Conservation (phyloP, 2,797 vertebrate species). For the Sebastes minor region DNA sequence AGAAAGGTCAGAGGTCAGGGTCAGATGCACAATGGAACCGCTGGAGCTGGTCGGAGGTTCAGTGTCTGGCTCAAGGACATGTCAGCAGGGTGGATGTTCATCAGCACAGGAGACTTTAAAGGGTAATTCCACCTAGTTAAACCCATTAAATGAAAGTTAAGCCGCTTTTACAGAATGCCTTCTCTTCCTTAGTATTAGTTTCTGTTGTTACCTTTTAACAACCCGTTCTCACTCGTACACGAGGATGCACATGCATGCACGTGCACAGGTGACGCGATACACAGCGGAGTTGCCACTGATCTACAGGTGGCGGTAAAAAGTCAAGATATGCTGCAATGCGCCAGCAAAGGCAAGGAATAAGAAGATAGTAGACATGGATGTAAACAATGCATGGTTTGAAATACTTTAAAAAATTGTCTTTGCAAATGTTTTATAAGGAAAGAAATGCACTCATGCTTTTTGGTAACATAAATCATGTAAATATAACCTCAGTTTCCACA, state of each 20-base stretch:
- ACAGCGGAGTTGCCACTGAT: not conserved
- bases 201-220: not conserved
- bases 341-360: not conserved
- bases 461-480: not conserved
- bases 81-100: not conserved
- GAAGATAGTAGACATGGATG: too few species aligned
- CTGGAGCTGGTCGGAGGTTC: not conserved
- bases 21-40: not conserved
- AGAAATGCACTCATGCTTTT: not conserved
- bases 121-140: not conserved
- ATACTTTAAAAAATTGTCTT: not conserved
- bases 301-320: not conserved
- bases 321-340: not conserved
- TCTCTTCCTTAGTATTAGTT: not conserved
- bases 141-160: not conserved
- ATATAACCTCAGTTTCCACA: not conserved
- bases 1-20: conserved; percentile 32
- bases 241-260: not conserved
- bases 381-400: not conserved
- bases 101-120: not conserved
- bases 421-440: not conserved
- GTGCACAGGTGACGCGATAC: not conserved
- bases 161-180: not conserved
- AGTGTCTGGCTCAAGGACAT: not conserved
- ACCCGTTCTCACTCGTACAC: not conserved